These are phyloP conservation scores for Alca torda DNA, from an alignment of 2,797 vertebrate genomes.

Conservation along the genomic window DNA sequence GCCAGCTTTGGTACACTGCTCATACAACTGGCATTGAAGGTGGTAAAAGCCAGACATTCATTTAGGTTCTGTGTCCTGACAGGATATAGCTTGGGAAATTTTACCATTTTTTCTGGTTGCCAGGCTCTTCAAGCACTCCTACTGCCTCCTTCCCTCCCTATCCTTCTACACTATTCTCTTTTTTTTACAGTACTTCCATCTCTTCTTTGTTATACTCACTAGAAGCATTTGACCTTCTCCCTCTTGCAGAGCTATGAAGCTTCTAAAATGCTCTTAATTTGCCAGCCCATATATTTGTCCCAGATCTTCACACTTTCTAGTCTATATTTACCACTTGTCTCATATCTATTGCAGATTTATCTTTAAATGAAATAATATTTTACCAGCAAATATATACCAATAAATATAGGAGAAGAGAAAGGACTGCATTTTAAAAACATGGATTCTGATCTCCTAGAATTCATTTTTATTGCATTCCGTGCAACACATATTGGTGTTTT, in stretches of 20 bases:
- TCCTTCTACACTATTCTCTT: neutral
- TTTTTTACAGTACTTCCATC: neutral
- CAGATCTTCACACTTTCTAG: neutral
- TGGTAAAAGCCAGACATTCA: neutral
- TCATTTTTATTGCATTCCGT: neutral
- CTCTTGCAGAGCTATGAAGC: neutral
- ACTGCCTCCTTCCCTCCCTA: neutral
- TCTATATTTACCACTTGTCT: neutral
- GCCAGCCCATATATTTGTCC: neutral
- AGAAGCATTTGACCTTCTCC: neutral
- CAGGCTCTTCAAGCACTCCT: neutral
- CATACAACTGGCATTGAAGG: neutral
- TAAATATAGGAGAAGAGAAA: neutral
- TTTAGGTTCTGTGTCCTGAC: neutral
- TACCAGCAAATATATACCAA: neutral
- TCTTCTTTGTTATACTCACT: neutral
- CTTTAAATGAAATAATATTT: conserved; percentile 8
- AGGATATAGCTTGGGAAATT: neutral
- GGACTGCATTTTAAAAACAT: neutral
- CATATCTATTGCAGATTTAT: neutral
- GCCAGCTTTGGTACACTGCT: neutral
- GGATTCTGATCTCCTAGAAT: neutral
- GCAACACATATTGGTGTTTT: neutral
- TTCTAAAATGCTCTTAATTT: neutral
- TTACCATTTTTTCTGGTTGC: neutral